Base-by-base conservation (phyloP, 2,888 invertebrate genomes). In the Hydraecia micacea region DNA sequence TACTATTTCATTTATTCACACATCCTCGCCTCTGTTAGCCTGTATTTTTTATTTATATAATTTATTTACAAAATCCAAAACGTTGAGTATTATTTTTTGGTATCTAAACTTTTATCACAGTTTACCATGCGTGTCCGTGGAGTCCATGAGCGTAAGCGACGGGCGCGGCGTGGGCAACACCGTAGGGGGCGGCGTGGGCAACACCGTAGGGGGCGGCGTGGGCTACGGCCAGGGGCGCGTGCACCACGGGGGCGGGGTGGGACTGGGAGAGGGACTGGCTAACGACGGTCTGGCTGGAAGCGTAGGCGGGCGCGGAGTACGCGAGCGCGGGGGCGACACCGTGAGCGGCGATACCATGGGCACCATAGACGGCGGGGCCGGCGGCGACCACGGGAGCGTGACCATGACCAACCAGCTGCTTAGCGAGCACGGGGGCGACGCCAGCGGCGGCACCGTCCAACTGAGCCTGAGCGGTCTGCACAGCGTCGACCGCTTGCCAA, bases 1-100 rank as follows among this genome's bases (percentile, higher is more conserved):
- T 92, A 93, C 91, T 92, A 91, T 93, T 92, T 94, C 95, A 95
- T 96, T 96, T 96, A 96, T 96, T 96, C 95, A 95, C 96, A 93
- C 96, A 95, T 96, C 96, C 96, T 96, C 96, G 94, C 95, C 93
- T 91, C 93, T 93, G 91, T 95, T 86, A 94, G 93, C 92, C 92
- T 94, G 92, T 94, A 84, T 90, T 92, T 92, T 93, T 92, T 93
- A 92, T 92, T 92, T 93, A 92, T 92, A 94, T 94, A 94, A 95
- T 93, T 95, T 94, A 94, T 94, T 92, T 95, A 95, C 94, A 85
- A 87, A 95, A 87, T 90, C 94, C 93, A 93, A 93, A 94, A 94
- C 88, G 87, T 92, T 95, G 96, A 96, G 95, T 96, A 95, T 96
- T 95, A 92, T 90, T 93, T 95, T 96, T 94, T 92, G 94, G 94